Conservation (phyloP, 2,113 vertebrate species). For the Corvus cornix region DNA sequence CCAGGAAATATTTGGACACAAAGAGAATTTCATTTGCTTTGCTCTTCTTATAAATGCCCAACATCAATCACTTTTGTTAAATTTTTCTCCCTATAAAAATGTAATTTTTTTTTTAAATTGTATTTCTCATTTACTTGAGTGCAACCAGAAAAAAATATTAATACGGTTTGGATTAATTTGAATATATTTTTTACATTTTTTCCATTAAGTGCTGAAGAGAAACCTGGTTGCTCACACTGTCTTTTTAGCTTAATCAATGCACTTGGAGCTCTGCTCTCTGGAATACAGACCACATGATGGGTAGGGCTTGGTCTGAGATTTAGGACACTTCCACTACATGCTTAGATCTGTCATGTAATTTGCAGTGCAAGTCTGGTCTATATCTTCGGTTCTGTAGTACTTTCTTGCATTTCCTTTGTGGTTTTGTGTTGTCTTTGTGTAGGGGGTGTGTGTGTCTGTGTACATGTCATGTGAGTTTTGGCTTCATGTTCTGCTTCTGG, state of each 20-base stretch:
- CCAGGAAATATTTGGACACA: not conserved
- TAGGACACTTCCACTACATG: not conserved
- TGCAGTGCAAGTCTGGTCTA: not conserved
- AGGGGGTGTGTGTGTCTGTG: fast-evolving
- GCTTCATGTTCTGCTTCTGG: not conserved
- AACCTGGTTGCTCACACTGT: not conserved
- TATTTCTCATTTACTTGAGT: not conserved
- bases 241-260: not conserved
- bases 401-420: not conserved
- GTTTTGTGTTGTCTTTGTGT: not conserved
- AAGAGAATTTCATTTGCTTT: not conserved
- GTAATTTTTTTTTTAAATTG: fast-evolving
- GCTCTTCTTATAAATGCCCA: not conserved
- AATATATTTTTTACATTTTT: not conserved
- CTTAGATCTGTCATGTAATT: not conserved
- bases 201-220: not conserved
- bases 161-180: not conserved
- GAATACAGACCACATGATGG: not conserved
- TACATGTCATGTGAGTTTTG: fast-evolving
- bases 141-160: not conserved
- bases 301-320: not conserved
- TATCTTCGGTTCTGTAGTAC: not conserved
- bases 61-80: not conserved
- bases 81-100: not conserved
- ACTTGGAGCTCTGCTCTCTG: not conserved